Percentiles rank a stretch among this genome's conserved stretches.
Conservation (phyloP, 2,888 invertebrate species). For the Helicoverpa assulta region DNA sequence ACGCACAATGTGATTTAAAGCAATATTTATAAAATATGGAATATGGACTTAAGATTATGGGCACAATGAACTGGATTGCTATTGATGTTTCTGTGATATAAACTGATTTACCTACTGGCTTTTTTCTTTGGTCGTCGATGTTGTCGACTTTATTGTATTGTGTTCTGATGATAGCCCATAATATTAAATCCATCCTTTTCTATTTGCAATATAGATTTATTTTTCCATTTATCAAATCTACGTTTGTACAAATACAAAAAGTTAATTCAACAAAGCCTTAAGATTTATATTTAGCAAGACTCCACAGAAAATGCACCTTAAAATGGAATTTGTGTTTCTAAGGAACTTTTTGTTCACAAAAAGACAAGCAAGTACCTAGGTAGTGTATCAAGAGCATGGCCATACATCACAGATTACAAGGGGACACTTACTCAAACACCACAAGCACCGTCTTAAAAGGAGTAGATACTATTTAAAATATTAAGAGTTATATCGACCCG, state of each 20-base stretch:
- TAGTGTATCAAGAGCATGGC: constrained; percentile 61
- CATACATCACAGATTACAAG: constrained; percentile 72
- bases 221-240: too few relatives aligned
- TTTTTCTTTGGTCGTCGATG: constrained; percentile 9
- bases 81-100: constrained; percentile 33
- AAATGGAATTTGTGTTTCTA: constrained; percentile 51
- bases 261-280: constrained; percentile 4
- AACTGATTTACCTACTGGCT: constrained; percentile 34
- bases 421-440: constrained; percentile 71
- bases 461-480: constrained; percentile 66
- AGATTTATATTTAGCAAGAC: constrained; percentile 13
- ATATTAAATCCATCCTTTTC: not conserved
- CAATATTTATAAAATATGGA: constrained; percentile 66
- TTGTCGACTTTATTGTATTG: constrained; percentile 2
- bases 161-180: not conserved
- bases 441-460: constrained; percentile 67
- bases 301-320: constrained; percentile 16
- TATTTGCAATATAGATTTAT: too few relatives aligned
- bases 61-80: constrained; percentile 47
- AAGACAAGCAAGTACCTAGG: constrained; percentile 51
- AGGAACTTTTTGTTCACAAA: constrained; percentile 43
- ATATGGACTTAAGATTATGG: constrained; percentile 47
- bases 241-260: not conserved
- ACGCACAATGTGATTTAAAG: constrained; percentile 69
- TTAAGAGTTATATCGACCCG: constrained; percentile 57